Base-by-base conservation (phyloP, 2,888 invertebrate genomes). In the Melolontha melolontha region DNA sequence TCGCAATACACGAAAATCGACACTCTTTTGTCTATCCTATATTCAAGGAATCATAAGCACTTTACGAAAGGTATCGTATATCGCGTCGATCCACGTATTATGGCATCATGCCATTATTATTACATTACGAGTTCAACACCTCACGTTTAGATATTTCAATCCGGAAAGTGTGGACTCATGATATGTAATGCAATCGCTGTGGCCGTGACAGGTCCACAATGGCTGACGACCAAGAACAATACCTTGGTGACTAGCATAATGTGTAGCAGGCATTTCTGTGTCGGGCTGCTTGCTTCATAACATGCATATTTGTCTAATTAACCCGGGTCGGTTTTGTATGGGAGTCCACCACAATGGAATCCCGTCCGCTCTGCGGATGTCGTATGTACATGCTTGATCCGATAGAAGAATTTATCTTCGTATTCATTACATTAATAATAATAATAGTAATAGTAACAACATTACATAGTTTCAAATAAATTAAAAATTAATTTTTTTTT, bases 211-310 rank as follows among this genome's bases (percentile, higher is more conserved):
- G 77, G 75, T 73, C 66, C 71, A 75, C 77, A 78, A 79, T 77
- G 75, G 76, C 74, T 73, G 72, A 69, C 75, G 75, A 76, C 75
- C 78, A 79, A 79, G 79, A 79, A 79, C 79, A 79, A 79, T 79
- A 76, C 76, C 74, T 74, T 74, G 75, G 77, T 79, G 79, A 79
- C 79, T 79, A 75, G 79, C 79, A 79, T 74, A 76, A 79, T 77
- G 72, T 71, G 67, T 68, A 69, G 57, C 74, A 72, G 70, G 73
- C 68, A 72, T 75, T 75, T 76, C 75, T 76, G 77, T 74, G 68
- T 70, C 66, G 64, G 70, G 67, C 68, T 71, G 68, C 73, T 69
- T 67, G 72, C 72, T 68, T 72, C 73, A 75, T 75, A 74, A 74
- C 75, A 75, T 71, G 72, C 75, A 75, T 75, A 75, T 75, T 75